Conservation (phyloP, 2,888 invertebrate species). For the Hedychridium roseum region DNA sequence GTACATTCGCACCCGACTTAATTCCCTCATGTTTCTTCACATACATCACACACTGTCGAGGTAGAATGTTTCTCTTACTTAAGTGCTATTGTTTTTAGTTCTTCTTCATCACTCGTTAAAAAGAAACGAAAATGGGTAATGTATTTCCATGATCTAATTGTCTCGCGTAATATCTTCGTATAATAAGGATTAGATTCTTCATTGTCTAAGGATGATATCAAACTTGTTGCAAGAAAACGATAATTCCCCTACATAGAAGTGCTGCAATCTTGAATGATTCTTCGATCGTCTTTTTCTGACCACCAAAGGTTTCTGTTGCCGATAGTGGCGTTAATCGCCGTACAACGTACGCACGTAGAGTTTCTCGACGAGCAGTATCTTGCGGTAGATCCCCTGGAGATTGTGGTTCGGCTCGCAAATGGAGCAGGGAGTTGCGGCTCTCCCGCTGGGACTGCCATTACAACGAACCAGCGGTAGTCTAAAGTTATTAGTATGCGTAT, state of each 20-base stretch:
- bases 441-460: slow-evolving; percentile 43
- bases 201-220: too few relatives aligned
- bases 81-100: too few relatives aligned
- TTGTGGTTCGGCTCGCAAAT: slow-evolving; percentile 42
- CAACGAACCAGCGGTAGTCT: slow-evolving; percentile 29
- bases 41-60: slow-evolving; percentile 4
- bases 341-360: slow-evolving; percentile 25
- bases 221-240: too few relatives aligned
- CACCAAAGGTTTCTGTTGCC: background rate
- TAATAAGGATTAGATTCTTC: too few relatives aligned
- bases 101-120: too few relatives aligned
- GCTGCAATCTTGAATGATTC: background rate
- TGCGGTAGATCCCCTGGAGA: slow-evolving; percentile 36
- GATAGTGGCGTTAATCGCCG: slow-evolving; percentile 22
- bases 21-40: slow-evolving; percentile 15
- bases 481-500: slow-evolving; percentile 38
- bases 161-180: too few relatives aligned
- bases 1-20: background rate
- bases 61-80: too few relatives aligned
- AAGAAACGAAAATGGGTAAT: too few relatives aligned
- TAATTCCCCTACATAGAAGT: too few relatives aligned
- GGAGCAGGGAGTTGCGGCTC: slow-evolving; percentile 43
- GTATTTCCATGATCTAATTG: too few relatives aligned
- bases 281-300: background rate
- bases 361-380: slow-evolving; percentile 30